Percentiles rank a stretch among this genome's conserved stretches.
Evolutionary conservation across 2,888 invertebrate species (phyloP).

Genomic region (Cephonodes hylas): DNA sequence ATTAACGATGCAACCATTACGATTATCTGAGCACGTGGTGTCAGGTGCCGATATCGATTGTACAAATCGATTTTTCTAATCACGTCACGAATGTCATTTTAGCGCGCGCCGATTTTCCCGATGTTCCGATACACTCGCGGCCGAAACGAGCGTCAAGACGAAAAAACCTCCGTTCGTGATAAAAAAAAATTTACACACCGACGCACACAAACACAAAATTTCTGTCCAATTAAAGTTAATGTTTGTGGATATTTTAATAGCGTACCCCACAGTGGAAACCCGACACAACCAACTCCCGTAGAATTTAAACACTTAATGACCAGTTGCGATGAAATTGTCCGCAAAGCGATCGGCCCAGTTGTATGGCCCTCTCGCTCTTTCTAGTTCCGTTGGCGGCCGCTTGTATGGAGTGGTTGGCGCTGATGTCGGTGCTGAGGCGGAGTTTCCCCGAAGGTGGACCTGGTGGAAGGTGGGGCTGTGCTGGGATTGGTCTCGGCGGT

Average conservation of each 20-base stretch:
- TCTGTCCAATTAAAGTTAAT: conserved; percentile 81
- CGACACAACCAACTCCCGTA: conserved; percentile 81
- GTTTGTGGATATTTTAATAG: conserved; percentile 81
- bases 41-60: conserved; percentile 49
- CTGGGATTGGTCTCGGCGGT: conserved; percentile 53
- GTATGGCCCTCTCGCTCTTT: conserved; percentile 64
- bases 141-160: conserved; percentile 26
- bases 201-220: conserved; percentile 78
- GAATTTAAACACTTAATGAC: conserved; percentile 82
- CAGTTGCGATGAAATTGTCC: conserved; percentile 80
- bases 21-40: conserved; percentile 70
- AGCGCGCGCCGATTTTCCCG: conserved; percentile 38
- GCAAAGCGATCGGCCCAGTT: conserved; percentile 75
- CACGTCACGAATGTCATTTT: conserved; percentile 78
- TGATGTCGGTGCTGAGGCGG: conserved; percentile 52
- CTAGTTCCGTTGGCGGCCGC: conserved; percentile 63
- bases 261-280: conserved; percentile 78
- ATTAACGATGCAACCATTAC: conserved; percentile 64
- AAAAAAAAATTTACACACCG: conserved; percentile 59
- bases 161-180: conserved; percentile 62
- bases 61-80: conserved; percentile 33
- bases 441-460: conserved; percentile 52
- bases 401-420: conserved; percentile 67
- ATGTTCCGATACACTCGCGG: neutral
- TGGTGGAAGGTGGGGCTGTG: conserved; percentile 44